Base-by-base conservation (phyloP, 2,888 invertebrate species). In the Ochropacha duplaris region DNA sequence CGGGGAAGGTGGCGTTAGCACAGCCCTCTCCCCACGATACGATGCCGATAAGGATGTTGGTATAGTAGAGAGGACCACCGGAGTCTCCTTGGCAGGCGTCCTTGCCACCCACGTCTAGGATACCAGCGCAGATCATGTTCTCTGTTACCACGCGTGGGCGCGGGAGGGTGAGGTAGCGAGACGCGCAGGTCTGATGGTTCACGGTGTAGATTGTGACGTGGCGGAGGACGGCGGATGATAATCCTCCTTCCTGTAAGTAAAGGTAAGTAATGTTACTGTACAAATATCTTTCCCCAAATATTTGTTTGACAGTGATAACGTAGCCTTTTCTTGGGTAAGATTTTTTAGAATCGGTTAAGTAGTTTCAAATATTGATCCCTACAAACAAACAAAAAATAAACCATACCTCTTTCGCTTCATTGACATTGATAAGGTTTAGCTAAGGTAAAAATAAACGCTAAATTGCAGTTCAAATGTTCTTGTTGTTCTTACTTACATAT, bases 21-120 rank as follows among this genome's bases (percentile, higher is more conserved):
- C 93, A 94, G 12, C 88, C 90, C 74, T 88, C 88, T 55, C 93
- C 93, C 87, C 89, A 93, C 49, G 93, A 93, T 9, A 93, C 93
- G 60, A 93, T 80, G 44, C 89, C 89, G 63, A 90, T 78, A 59
- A 87, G 69, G 62, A 77, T 69, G 50, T 78, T 78, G 49, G 71
- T 72, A 64, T 78, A 79, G 65, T 79, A 84, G 59, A 92, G 62
- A 19, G 93, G 89, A n/a, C 89, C 88, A 5, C 92, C 93, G 54
- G 83, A 81, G 71, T 93, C 86, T 4, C 74, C 70, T n/a, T 71
- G 59, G 34, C 75, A 70, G 22, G 79, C 72, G 50, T 79, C 80
- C 0, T 64, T 61, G 11, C 79, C 79, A 2, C 67, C 54, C 0
- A 60, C 55, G n/a, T 78, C 78, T 1, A 60, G 50, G 24, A 67